phyloP scores from a whole-genome alignment of 2,888 invertebrate genomes.

The Meliscaeva auricollis region DNA sequence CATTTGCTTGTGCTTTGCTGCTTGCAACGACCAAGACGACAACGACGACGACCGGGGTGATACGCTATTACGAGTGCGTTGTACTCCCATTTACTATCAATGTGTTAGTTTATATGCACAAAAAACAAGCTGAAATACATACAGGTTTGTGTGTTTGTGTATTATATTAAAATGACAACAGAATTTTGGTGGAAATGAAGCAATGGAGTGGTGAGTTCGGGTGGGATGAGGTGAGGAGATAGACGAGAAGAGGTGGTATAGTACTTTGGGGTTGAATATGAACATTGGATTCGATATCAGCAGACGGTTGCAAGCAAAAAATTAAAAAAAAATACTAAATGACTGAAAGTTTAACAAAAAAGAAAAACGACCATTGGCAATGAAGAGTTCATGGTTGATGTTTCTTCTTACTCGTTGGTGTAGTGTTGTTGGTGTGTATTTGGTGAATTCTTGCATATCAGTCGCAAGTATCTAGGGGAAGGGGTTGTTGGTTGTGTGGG shows the following conservation, averaged over 20 bases:
- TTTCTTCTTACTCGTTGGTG: constrained; percentile 11
- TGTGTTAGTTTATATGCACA: constrained; percentile 56
- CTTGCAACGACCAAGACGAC: constrained; percentile 29
- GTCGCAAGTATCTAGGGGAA: background rate
- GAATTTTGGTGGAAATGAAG: constrained; percentile 32
- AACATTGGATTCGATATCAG: constrained; percentile 55
- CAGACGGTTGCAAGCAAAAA: constrained; percentile 53
- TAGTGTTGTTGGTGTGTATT: background rate
- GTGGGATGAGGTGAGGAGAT: constrained; percentile 3
- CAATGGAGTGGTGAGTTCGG: constrained; percentile 14
- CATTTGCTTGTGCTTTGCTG: constrained; percentile 27
- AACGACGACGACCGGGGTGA: constrained; percentile 13
- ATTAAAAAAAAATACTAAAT: constrained; percentile 17
- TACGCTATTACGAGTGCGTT: constrained; percentile 70
- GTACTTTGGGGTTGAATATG: constrained; percentile 40
- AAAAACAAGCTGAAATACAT: constrained; percentile 16
- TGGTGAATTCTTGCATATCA: constrained; percentile 7
- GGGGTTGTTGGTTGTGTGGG: background rate
- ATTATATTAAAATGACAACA: constrained; percentile 53
- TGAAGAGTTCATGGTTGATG: constrained; percentile 68
- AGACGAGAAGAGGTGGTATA: constrained; percentile 11
- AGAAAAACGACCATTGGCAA: constrained; percentile 50
- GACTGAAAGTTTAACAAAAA: constrained; percentile 28
- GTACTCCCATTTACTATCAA: constrained; percentile 55
- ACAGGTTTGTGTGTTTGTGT: background rate